Evolutionary conservation across 2,113 vertebrate genomes (phyloP), one percentile per base, ranked within the genome.

Genomic region (Ceyx cyanopectus): DNA sequence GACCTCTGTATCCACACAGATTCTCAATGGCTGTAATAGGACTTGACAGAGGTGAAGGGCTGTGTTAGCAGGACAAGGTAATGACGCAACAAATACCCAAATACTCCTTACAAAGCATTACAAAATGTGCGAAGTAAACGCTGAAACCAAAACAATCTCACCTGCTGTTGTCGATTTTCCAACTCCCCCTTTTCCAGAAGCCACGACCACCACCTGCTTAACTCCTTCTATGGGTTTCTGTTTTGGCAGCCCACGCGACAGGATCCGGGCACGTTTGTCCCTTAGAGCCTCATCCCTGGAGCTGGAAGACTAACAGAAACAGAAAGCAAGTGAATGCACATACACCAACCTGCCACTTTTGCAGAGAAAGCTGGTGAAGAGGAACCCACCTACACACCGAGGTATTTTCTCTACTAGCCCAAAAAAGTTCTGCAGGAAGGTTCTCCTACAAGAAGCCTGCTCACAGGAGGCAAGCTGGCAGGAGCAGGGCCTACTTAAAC

Each of bases 81-180:
- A 72, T 2, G 9, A 34, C 53, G 65, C 8, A 46, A 84, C 8
- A 48, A 81, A 10, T 26, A 26, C 12, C 6, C 46, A 63, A 66
- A 67, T 20, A 63, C 7, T 63, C 12, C 22, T 23, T 29, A 23
- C 5, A 18, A 70, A 87, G 7, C 26, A 69, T 11, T 14, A 45
- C 3, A 54, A 74, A 67, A 34, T 0, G 2, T 6, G 4, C 8
- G 56, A 76, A 51, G 11, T 18, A 67, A 88, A 75, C 14, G 1
- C 41, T 29, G 20, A 41, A 40, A 19, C 10, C 56, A 27, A 34
- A 37, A 34, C 23, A 72, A 21, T 8, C 81, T 87, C 97, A 99
- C 99, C 99, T 97, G 99, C 99, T 41, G 99, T 98, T 60, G 99
- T 99, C 54, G 99, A 99, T 91, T 99, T 99, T 63, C 99, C 99